Conservation (phyloP, 1,140 invertebrate genomes). For the Mycetomoellerius zeteki region DNA sequence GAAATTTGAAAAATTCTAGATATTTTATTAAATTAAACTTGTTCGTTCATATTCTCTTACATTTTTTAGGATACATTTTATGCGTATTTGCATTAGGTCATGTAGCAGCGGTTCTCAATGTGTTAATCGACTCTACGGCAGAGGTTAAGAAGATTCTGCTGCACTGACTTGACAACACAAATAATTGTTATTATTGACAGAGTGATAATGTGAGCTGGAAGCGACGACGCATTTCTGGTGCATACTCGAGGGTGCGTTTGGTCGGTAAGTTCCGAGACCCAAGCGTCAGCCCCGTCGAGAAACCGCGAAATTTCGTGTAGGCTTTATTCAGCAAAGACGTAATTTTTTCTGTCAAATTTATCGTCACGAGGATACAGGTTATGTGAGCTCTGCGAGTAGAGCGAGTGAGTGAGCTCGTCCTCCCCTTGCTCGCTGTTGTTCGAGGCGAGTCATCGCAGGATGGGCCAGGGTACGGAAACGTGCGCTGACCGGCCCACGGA, state of each 20-base stretch:
- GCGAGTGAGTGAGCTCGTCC: slow-evolving; percentile 42
- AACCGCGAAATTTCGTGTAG: not conserved
- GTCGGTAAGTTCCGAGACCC: slow-evolving; percentile 51
- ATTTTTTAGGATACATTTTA: not conserved
- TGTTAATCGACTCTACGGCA: not conserved
- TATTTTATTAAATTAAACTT: not conserved
- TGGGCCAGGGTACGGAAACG: slow-evolving; percentile 85
- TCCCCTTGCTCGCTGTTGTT: slow-evolving; percentile 30
- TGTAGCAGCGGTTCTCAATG: slow-evolving; percentile 24
- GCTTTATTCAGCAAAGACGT: slow-evolving; percentile 64
- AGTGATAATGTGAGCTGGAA: slow-evolving; percentile 72
- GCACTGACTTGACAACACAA: slow-evolving; percentile 71
- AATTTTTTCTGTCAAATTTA: slow-evolving; percentile 61
- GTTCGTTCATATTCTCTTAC: not conserved
- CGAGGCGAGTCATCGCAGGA: slow-evolving; percentile 61
- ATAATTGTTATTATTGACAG: slow-evolving; percentile 76
- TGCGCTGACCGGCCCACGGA: slow-evolving; percentile 84
- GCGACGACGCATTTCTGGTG: slow-evolving; percentile 34
- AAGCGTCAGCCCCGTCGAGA: slow-evolving; percentile 23
- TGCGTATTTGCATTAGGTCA: not conserved
- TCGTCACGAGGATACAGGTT: slow-evolving; percentile 72
- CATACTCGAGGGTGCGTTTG: slow-evolving; percentile 54
- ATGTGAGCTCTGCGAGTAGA: slow-evolving; percentile 68
- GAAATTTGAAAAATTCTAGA: not conserved
- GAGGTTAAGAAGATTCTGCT: not conserved